These are phyloP conservation scores for Alca torda DNA, from an alignment of 2,797 vertebrate genomes.

Conservation along the genomic window DNA sequence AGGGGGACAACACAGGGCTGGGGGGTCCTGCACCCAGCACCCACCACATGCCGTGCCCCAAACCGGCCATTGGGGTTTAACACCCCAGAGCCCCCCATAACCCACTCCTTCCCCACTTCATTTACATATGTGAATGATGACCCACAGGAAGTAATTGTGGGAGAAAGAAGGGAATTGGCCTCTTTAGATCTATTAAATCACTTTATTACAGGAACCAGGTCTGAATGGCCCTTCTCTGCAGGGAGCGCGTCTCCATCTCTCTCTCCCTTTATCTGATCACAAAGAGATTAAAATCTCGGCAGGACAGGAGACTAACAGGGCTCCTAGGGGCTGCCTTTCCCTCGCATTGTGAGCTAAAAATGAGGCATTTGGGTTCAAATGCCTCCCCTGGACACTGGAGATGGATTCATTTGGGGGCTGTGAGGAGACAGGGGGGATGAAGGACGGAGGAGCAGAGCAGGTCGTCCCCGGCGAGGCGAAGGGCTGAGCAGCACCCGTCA, in stretches of 20 bases:
- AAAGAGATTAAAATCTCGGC: slow-evolving; percentile 80
- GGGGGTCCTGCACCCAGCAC: not conserved
- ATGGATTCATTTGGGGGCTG: slow-evolving; percentile 42
- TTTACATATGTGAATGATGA: slow-evolving; percentile 84
- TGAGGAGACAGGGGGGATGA: not conserved
- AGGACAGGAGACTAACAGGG: slow-evolving; percentile 65
- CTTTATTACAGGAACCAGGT: slow-evolving; percentile 96
- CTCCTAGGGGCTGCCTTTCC: slow-evolving; percentile 63
- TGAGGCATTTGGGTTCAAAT: slow-evolving; percentile 62
- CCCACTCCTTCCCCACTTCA: slow-evolving; percentile 48
- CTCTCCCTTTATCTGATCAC: slow-evolving; percentile 86
- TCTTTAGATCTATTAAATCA: slow-evolving; percentile 88
- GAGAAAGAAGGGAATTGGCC: slow-evolving; percentile 81
- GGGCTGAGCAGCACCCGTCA: not conserved
- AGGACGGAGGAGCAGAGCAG: not conserved
- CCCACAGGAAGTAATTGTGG: slow-evolving; percentile 81
- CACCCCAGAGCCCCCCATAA: slow-evolving; percentile 13
- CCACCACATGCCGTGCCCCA: not conserved
- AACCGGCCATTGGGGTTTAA: not conserved
- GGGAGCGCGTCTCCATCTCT: slow-evolving; percentile 81
- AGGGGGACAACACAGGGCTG: not conserved
- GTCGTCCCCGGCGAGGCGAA: not conserved
- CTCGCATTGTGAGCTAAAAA: slow-evolving; percentile 50
- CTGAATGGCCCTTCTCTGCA: slow-evolving; percentile 82
- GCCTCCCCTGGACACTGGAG: slow-evolving; percentile 44